Evolutionary conservation across 1,140 invertebrate genomes (phyloP), one percentile per base, ranked within the genome.

Genomic region (Leucophenga varia): DNA sequence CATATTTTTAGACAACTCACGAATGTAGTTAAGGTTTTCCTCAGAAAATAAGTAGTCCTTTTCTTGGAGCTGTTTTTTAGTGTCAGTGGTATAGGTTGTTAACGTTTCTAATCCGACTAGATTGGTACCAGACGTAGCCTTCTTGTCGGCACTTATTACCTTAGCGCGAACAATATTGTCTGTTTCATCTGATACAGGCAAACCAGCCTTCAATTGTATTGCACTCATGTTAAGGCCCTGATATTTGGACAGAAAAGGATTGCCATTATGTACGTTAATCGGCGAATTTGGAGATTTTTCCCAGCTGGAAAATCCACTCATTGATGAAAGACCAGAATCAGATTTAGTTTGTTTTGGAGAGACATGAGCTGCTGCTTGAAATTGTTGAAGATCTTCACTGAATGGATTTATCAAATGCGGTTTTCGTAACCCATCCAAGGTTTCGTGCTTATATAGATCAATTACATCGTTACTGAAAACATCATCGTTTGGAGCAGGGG

Each of bases 231-330:
- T 35, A 2, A 28, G n/a, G 4, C 59, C 51, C 18, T 55, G 45
- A 12, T 44, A 40, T 28, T 63, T 60, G 14, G 41, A 46, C 12
- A 51, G 32, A 12, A 50, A 49, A 12, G 47, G 39, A 37, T 35
- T 52, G 17, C 16, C 21, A 2, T 46, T 49, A 18, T 39, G 35
- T 16, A 42, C 43, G 18, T 47, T 19, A 12, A 51, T 30, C 0
- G 88, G 86, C 1, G 86, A 89, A 39, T 84, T 85, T 9, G 88
- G 88, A 20, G 88, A 90, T 77, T 91, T 91, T 75, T 91, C 89
- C 52, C 89, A 73, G 69, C 85, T 89, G 1, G 87, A 90, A 84
- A 89, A 90, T 12, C 86, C 86, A 71, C 87, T 91, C 83, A 91
- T 88, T 10, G 89, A 91, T 1, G 89, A 91, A 32, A 92, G 74